Percentiles rank a stretch among this genome's conserved stretches.
Evolutionary conservation across 2,888 invertebrate species (phyloP).

Genomic region (Sinopyrophorus schimmeli): DNA sequence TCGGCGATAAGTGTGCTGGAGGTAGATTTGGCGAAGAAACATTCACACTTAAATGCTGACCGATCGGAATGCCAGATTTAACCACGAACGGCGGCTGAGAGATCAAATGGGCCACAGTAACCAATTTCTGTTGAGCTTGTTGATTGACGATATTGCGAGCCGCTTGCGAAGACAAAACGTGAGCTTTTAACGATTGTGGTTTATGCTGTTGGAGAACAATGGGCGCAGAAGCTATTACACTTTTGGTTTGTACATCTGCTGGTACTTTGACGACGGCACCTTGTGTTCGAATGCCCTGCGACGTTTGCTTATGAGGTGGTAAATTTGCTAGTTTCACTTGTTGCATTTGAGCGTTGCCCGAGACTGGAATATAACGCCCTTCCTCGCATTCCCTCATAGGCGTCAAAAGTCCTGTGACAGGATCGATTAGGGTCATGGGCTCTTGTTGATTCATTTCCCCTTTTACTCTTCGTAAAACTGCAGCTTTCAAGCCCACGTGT

Average conservation of each 20-base stretch:
- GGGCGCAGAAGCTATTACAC: conserved; percentile 26
- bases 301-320: background rate
- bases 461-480: conserved; percentile 52
- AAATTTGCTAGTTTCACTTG: conserved; percentile 22
- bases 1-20: conserved; percentile 47
- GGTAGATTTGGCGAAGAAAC: conserved; percentile 45
- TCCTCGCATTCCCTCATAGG: conserved; percentile 73
- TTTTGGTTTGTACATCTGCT: conserved; percentile 36
- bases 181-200: conserved; percentile 65
- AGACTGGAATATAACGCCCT: conserved; percentile 66
- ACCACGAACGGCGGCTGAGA: conserved; percentile 24
- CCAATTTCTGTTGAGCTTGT: conserved; percentile 29
- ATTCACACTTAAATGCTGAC: conserved; percentile 49
- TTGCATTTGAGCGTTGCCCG: conserved; percentile 35
- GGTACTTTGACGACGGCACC: too few species aligned
- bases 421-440: conserved; percentile 71
- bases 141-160: conserved; percentile 50
- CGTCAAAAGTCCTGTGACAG: conserved; percentile 72
- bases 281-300: conserved; percentile 23
- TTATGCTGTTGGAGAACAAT: conserved; percentile 54
- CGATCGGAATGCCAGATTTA: conserved; percentile 35
- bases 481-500: conserved; percentile 51
- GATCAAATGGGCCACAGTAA: conserved; percentile 31
- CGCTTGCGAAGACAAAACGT: conserved; percentile 61
- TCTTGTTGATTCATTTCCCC: conserved; percentile 57